Percentiles rank a stretch among this genome's conserved stretches.
Conservation (phyloP, 2,888 invertebrate species). For the Drosophila recens region DNA sequence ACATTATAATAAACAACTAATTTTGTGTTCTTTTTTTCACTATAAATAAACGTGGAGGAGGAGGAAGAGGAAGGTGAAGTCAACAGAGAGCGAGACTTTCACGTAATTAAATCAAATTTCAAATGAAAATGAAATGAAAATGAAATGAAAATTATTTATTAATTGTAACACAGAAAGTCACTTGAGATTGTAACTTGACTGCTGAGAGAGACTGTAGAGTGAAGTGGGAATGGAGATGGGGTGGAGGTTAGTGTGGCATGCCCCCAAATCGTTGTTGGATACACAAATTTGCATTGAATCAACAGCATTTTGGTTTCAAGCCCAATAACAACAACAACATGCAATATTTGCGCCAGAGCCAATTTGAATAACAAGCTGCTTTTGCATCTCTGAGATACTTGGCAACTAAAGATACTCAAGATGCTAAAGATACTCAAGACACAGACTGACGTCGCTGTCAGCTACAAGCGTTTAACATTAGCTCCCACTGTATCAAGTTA, state of each 20-base stretch:
- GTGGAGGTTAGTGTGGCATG: background rate
- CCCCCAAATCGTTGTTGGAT: conserved; percentile 11
- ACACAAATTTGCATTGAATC: conserved; percentile 58
- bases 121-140: conserved; percentile 78
- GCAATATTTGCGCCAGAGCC: conserved; percentile 8
- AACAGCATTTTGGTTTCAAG: conserved; percentile 41
- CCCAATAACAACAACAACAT: background rate
- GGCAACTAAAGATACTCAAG: conserved; percentile 32
- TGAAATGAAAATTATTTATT: conserved; percentile 80
- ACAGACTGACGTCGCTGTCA: conserved; percentile 46
- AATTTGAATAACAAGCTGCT: conserved; percentile 55
- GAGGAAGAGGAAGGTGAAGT: background rate
- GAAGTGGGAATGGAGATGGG: background rate
- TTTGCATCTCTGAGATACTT: conserved; percentile 52
- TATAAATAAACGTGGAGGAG: conserved; percentile 22
- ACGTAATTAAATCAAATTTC: conserved; percentile 77
- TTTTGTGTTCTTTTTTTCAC: conserved; percentile 68
- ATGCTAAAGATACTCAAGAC: conserved; percentile 1
- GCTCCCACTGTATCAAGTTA: conserved; percentile 48
- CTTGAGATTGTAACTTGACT: conserved; percentile 18
- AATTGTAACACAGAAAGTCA: conserved; percentile 61
- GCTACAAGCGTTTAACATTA: conserved; percentile 36
- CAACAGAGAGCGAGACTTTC: conserved; percentile 58
- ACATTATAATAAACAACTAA: conserved; percentile 68
- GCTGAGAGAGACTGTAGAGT: background rate